These are phyloP conservation scores for Ascidia mentula DNA, from an alignment of 23 tunicate species.

Conservation along the genomic window DNA sequence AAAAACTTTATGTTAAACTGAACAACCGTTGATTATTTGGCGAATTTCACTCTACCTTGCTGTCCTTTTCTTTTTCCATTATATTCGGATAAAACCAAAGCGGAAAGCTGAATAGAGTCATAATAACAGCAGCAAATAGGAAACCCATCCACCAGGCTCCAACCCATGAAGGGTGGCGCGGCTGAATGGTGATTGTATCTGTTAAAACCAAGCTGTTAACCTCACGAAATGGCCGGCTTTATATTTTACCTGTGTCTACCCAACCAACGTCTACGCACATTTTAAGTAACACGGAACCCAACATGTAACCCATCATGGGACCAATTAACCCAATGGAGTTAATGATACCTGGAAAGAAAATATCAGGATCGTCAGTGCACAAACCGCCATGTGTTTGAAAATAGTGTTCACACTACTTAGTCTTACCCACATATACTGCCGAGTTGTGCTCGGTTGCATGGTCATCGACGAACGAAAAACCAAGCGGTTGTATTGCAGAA, in stretches of 20 bases:
- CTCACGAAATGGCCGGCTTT: not conserved
- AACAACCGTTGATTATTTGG: too few species aligned
- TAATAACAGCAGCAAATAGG: slow-evolving; percentile 11
- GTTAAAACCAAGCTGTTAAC: not conserved
- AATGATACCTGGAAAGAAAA: slow-evolving; percentile 57
- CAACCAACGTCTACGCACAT: slow-evolving; percentile 74
- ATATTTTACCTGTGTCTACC: slow-evolving; percentile 38
- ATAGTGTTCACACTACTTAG: too few species aligned
- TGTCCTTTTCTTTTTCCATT: slow-evolving; percentile 31
- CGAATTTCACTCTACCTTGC: not conserved
- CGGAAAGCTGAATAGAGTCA: slow-evolving; percentile 36
- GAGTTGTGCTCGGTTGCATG: slow-evolving; percentile 44
- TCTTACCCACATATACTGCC: slow-evolving; percentile 66
- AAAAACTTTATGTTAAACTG: too few species aligned
- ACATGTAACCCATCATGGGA: slow-evolving; percentile 54
- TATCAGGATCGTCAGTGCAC: not conserved
- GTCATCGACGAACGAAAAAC: slow-evolving; percentile 79
- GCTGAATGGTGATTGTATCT: slow-evolving; percentile 47
- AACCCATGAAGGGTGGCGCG: slow-evolving; percentile 65
- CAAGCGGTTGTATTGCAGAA: slow-evolving; percentile 71
- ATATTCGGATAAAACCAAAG: slow-evolving; percentile 67
- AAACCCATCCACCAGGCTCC: slow-evolving; percentile 96
- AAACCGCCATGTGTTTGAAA: too few species aligned
- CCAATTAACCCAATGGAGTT: slow-evolving; percentile 57
- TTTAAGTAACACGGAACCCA: slow-evolving; percentile 39